These are phyloP conservation scores for Mamestra configurata DNA, from an alignment of 1,140 invertebrate genomes.

Conservation along the genomic window DNA sequence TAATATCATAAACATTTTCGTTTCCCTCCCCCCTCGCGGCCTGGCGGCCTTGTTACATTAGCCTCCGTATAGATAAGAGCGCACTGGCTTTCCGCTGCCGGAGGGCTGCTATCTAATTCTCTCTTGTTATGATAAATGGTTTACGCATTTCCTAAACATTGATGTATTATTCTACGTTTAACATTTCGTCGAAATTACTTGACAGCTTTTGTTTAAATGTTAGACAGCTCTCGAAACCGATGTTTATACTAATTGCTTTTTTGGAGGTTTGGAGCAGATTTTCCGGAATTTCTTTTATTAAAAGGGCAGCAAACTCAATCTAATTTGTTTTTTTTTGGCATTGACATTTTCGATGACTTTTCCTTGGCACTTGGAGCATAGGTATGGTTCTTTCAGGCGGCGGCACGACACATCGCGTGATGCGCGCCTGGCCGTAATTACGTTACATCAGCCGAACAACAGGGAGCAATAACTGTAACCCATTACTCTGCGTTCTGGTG, in stretches of 20 bases:
- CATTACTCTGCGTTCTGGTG: slow-evolving; percentile 51
- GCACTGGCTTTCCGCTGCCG: slow-evolving; percentile 50
- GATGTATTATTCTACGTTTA: slow-evolving; percentile 52
- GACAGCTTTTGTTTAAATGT: slow-evolving; percentile 38
- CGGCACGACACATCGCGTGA: slow-evolving; percentile 66
- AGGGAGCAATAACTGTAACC: slow-evolving; percentile 66
- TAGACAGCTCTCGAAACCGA: slow-evolving; percentile 11
- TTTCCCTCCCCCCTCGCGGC: slow-evolving; percentile 54
- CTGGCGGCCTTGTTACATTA: slow-evolving; percentile 58
- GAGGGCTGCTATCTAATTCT: slow-evolving; percentile 49
- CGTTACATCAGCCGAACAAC: slow-evolving; percentile 65
- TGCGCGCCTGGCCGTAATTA: slow-evolving; percentile 62
- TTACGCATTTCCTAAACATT: slow-evolving; percentile 50
- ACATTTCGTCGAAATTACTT: slow-evolving; percentile 36
- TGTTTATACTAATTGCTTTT: slow-evolving; percentile 24
- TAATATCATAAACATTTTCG: slow-evolving; percentile 64
- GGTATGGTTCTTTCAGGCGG: slow-evolving; percentile 46
- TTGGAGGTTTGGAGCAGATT: background rate
- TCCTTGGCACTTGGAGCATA: background rate
- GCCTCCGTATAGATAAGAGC: slow-evolving; percentile 53
- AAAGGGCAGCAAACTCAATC: background rate
- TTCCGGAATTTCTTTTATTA: background rate
- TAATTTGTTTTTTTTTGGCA: background rate
- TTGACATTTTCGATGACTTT: background rate
- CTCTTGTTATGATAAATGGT: slow-evolving; percentile 59